Evolutionary conservation across 2,888 invertebrate genomes (phyloP), one percentile per base, ranked within the genome.

Genomic region (Melanotus villosus): DNA sequence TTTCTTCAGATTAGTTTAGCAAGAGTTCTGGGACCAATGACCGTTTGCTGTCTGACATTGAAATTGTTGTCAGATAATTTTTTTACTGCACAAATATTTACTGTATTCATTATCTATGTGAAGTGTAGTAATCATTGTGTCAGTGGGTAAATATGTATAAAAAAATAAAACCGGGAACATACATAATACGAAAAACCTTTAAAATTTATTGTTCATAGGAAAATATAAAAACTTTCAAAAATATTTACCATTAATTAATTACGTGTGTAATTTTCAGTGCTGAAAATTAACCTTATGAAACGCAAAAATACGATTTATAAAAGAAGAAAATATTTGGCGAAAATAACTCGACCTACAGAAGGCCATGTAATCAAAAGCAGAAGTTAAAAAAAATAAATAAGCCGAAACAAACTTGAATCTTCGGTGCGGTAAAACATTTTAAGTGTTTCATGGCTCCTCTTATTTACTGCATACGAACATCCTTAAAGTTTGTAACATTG

Each of bases 11-110:
- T 68, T 68, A 63, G 68, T 68, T 68, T 63, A 68, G 69, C 65
- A 65, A 65, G 65, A 62, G 52, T 41, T 19, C 58, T 47, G 57
- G 30, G 68, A 68, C 63, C 79, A 80, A 75, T 78, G 79, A 79
- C 80, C 78, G 76, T 74, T 74, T 68, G 68, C 62, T 59, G 78
- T 78, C 78, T 79, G 79, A 78, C 79, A 80, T 80, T 80, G 79
- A 79, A 77, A 76, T 74, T 64, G 75, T 77, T 78, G 79, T 78
- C 78, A 74, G 73, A 72, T 73, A 68, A 72, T 65, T 71, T 70
- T 71, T 71, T 76, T 73, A 65, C 72, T 72, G 60, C 64, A 74
- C 74, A 76, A 74, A 76, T 78, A 76, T 77, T 78, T 78, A 76
- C 76, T 43, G 72, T 59, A 59, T 50, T 43, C 58, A 38, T 59